Conservation (phyloP, 2,113 vertebrate species). For the Odontophorus gujanensis region DNA sequence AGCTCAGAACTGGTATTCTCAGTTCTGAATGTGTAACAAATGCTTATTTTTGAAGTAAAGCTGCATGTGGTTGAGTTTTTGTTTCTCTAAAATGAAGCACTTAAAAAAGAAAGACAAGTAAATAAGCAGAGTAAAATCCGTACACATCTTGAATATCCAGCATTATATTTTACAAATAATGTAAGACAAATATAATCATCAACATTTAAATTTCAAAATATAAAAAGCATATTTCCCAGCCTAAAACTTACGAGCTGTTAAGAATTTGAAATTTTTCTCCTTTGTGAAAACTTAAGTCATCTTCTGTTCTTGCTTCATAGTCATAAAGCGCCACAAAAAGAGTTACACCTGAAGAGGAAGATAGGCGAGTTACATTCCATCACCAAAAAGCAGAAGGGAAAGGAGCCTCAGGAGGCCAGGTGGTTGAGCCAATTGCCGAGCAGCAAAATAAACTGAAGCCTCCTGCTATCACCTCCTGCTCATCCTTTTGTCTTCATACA, state of each 20-base stretch:
- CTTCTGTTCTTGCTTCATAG: constrained; percentile 96
- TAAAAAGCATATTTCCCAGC: background rate
- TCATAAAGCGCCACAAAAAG: constrained; percentile 98
- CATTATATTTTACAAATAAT: background rate
- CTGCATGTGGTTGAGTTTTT: background rate
- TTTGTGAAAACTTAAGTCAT: constrained; percentile 97
- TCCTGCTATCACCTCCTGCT: background rate
- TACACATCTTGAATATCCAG: background rate
- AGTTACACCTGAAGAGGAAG: constrained; percentile 88
- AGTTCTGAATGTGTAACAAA: background rate
- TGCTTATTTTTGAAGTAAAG: background rate
- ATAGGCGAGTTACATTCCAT: background rate
- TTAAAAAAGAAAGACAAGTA: background rate
- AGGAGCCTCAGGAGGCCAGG: background rate
- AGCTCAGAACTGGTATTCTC: background rate
- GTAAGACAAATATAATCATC: background rate
- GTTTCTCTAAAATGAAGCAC: background rate
- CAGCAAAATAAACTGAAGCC: background rate
- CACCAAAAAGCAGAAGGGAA: background rate
- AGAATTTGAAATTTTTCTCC: constrained; percentile 97
- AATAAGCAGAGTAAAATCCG: background rate
- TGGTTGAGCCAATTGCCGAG: background rate
- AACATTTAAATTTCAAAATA: background rate
- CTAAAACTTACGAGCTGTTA: constrained; percentile 95
- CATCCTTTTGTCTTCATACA: background rate